Evolutionary conservation across 2,113 vertebrate genomes (phyloP), one percentile per base, ranked within the genome.

Genomic region (Rhabdomys dilectus): DNA sequence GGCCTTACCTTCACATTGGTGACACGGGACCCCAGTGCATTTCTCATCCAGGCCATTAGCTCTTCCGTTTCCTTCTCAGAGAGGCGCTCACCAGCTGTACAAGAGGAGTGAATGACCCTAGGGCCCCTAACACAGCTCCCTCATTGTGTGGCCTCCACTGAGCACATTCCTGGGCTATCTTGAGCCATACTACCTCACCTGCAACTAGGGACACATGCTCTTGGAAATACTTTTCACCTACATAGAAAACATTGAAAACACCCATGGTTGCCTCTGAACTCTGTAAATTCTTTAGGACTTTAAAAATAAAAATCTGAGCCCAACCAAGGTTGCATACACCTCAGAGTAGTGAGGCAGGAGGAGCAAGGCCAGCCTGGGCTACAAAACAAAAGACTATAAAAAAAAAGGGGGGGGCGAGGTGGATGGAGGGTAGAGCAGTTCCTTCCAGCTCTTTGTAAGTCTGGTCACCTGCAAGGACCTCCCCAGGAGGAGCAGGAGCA

Each of bases 31-130:
- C 99, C 99, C 81, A 99, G 98, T 0, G 96, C 97, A 31, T 99
- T 99, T 96, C 99, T 99, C 99, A 99, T 99, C 99, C 99, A 99
- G 75, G 99, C 99, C 97, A 99, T 98, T 72, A 99, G 99, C 95
- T 99, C 99, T 36, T 99, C 99, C 0, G 99, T 97, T 66, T 99
- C 99, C 92, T 99, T 98, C 97, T 99, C 99, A 0, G 99, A 98
- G 92, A 99, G 98, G 53, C 98, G 98, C 95, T 99, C 99, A 0
- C 98, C 97, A 48, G 98, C 99, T 99, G 96, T 12, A 56, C 73
- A 42, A 48, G 13, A 88, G 39, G 16, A 70, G 16, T 31, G 22
- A 39, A 42, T 34, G 51, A 68, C 64, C 24, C 60, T 4, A 16
- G 68, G 64, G 36, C 51, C 1, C 11, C n/a, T 15, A 29, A 15